Base-by-base conservation (phyloP, 1,140 invertebrate genomes). In the Drosophila cardini region DNA sequence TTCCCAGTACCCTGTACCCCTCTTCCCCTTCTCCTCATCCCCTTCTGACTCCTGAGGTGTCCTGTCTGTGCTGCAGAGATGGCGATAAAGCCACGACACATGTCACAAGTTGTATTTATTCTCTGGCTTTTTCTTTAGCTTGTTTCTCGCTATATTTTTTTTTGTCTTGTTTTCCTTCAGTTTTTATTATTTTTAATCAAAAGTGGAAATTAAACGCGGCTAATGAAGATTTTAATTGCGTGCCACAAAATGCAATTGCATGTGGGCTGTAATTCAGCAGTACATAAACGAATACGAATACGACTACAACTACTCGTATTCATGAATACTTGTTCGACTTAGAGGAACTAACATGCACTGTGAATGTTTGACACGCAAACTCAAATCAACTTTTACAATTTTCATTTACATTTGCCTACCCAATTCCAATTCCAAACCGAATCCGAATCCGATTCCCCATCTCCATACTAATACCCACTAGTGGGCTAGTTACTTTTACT, bases 201-300 rank as follows among this genome's bases (percentile, higher is more conserved):
- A 89, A 89, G 84, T 89, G 84, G 84, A 89, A 89, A 89, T 89
- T 89, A 89, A 89, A 89, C 84, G 84, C 84, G 85, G 84, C 84
- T 89, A 89, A 89, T 89, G 84, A 89, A 89, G 84, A 89, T 89
- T 89, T 89, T 89, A 89, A 89, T 89, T 89, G 84, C 84, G 84
- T 89, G 84, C 85, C 83, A 72, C 77, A 83, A 82, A 52, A 46
- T 57, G 74, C 48, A 79, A 60, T 74, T 72, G 72, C 84, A 87
- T 87, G 84, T 87, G 77, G 84, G 84, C 65, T 43, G 58, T 15
- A 1, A n/a, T 26, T 26, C 21, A 40, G 34, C 50, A 43, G n/a
- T 32, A n/a, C 13, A 36, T 45, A 34, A 38, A 43, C 30, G 13
- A 38, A 48, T 48, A 42, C 38, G 36, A 30, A 8, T 26, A 26